These are phyloP conservation scores for Orientallactaga bullata DNA, from an alignment of 2,113 vertebrate species.

Conservation along the genomic window DNA sequence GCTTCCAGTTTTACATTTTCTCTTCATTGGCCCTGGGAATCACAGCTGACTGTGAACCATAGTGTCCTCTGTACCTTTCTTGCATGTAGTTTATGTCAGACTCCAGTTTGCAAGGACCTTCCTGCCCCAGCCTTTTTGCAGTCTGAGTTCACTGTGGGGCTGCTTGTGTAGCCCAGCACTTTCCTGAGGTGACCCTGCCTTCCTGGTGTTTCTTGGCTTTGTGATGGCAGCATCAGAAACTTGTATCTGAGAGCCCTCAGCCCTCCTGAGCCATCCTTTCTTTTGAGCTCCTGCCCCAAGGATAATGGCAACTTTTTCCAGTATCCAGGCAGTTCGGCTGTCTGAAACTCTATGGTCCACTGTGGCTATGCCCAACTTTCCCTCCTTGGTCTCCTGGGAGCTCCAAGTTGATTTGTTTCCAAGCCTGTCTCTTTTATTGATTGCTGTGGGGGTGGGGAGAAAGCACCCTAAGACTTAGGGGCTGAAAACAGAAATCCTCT, in stretches of 20 bases:
- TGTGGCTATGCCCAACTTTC: neutral
- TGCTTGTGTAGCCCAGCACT: neutral
- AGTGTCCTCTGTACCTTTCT: neutral
- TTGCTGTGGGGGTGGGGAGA: neutral
- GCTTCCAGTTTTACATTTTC: no score
- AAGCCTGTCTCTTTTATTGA: constrained; percentile 30
- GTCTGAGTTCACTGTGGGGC: neutral
- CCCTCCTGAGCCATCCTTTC: neutral
- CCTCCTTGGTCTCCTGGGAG: constrained; percentile 1
- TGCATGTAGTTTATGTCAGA: neutral
- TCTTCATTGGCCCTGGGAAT: neutral
- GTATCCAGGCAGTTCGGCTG: neutral
- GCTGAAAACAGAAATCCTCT: constrained; percentile 36
- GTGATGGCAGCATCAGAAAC: neutral
- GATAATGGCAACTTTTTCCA: neutral
- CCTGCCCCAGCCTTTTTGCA: neutral
- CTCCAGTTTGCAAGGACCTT: neutral
- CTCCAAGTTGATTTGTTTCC: neutral
- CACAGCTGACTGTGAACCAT: neutral
- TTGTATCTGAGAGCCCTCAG: neutral
- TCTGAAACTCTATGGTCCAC: neutral
- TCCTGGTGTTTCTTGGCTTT: neutral
- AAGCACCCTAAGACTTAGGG: neutral
- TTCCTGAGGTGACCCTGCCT: neutral
- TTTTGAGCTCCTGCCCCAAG: neutral